Evolutionary conservation across 2,888 invertebrate genomes (phyloP), one percentile per base, ranked within the genome.

Genomic region (Coelopa pilipes): DNA sequence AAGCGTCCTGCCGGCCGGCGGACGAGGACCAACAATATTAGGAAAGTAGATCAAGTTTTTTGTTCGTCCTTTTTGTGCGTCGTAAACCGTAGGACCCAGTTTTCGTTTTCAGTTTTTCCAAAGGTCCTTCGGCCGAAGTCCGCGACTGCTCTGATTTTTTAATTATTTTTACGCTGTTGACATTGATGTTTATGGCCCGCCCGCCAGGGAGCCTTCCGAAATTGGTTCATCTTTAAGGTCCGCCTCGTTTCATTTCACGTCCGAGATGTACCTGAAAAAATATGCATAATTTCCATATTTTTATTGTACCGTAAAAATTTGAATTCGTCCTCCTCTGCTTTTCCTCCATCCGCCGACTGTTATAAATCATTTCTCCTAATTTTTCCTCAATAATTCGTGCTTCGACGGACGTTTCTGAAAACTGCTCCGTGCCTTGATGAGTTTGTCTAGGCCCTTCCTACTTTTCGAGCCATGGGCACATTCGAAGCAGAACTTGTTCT

Each of bases 41-140:
- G 78, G 81, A 82, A 84, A 79, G 76, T 85, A 83, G 84, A 85
- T 83, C 84, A 84, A 80, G 80, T 85, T 84, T 85, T 85, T 84
- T 84, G 83, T 85, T 82, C 60, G 47, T 75, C 63, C 79, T 77
- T 83, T 81, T 80, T 80, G 34, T 7, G 34, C 34, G 34, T 34
- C 34, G 34, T 34, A 34, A 34, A 34, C 34, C 34, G 34, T 4
- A 34, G 7, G 34, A 34, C n/a, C n/a, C n/a, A n/a, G n/a, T n/a
- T n/a, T 75, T 74, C 78, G 79, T 80, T 80, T 79, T 63, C 34
- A 55, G 21, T 57, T 46, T 74, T 72, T 73, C 53, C 55, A 24
- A 65, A n/a, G 62, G 78, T 76, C 72, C 77, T 82, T 79, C 75
- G 76, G 78, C 77, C 79, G 74, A 55, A 68, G 57, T 63, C 24